Conservation (phyloP, 2,797 vertebrate species). For the Chloroceryle amazona region DNA sequence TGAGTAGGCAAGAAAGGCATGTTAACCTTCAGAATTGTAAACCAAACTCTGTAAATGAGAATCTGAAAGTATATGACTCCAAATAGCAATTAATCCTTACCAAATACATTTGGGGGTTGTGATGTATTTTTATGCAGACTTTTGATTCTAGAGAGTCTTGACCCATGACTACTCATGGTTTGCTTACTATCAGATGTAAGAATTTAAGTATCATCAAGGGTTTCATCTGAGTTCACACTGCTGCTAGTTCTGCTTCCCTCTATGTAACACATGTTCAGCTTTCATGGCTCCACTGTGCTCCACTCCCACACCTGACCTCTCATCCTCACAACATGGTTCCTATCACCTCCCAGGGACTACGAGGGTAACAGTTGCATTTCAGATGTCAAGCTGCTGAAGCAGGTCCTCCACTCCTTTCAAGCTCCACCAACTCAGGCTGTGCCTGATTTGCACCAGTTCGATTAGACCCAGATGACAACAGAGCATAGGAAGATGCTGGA, state of each 20-base stretch:
- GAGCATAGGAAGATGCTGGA: background rate
- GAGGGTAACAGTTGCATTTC: background rate
- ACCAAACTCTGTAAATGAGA: background rate
- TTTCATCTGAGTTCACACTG: background rate
- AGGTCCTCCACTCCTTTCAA: background rate
- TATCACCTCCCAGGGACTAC: background rate
- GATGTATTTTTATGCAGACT: background rate
- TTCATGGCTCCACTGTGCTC: background rate
- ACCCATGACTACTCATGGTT: background rate
- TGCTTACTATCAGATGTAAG: background rate
- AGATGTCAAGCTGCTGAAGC: background rate
- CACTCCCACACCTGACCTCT: background rate
- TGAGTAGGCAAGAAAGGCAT: background rate
- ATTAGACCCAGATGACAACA: background rate
- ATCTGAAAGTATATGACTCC: background rate
- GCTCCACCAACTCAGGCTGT: background rate
- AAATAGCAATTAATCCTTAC: background rate
- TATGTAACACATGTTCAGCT: background rate
- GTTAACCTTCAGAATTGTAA: background rate
- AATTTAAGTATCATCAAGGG: background rate
- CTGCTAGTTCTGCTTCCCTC: background rate
- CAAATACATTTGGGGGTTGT: background rate
- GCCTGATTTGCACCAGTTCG: background rate
- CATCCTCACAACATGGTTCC: background rate
- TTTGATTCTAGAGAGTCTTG: background rate